Conservation (phyloP, 2,888 invertebrate species). For the Drosophila cognata region DNA sequence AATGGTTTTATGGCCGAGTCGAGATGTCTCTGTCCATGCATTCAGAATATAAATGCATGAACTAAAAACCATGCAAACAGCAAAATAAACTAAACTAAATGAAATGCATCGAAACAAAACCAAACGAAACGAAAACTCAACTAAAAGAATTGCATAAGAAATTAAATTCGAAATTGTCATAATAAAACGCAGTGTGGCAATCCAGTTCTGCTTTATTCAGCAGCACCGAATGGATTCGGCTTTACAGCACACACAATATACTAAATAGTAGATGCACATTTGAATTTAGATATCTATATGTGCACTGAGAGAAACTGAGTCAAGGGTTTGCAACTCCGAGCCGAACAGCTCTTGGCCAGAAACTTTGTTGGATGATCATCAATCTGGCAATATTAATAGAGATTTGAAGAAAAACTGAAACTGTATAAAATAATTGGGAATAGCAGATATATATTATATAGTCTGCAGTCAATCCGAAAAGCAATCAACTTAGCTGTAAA, state of each 20-base stretch:
- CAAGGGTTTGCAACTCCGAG: background rate
- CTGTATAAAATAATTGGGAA: background rate
- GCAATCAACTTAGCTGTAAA: background rate
- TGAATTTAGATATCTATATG: background rate
- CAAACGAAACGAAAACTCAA: conserved; percentile 12
- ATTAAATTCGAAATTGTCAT: conserved; percentile 74
- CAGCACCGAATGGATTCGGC: conserved; percentile 29
- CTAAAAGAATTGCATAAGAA: conserved; percentile 69
- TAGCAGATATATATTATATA: background rate
- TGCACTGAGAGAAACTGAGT: background rate
- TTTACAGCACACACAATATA: conserved; percentile 11
- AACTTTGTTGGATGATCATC: background rate
- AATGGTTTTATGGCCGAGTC: conserved; percentile 42
- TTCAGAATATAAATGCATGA: conserved; percentile 50
- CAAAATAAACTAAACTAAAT: conserved; percentile 15
- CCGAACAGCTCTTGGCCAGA: background rate
- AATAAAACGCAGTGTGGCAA: conserved; percentile 69
- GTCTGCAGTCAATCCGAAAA: background rate
- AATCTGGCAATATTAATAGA: background rate
- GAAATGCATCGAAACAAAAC: conserved; percentile 6
- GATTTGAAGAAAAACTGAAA: background rate
- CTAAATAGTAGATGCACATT: conserved; percentile 3
- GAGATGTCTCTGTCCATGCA: conserved; percentile 60
- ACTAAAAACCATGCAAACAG: conserved; percentile 14
- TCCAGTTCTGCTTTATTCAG: conserved; percentile 56